phyloP scores from a whole-genome alignment of 2,888 invertebrate species.

The Caenorhabditis japonica region DNA sequence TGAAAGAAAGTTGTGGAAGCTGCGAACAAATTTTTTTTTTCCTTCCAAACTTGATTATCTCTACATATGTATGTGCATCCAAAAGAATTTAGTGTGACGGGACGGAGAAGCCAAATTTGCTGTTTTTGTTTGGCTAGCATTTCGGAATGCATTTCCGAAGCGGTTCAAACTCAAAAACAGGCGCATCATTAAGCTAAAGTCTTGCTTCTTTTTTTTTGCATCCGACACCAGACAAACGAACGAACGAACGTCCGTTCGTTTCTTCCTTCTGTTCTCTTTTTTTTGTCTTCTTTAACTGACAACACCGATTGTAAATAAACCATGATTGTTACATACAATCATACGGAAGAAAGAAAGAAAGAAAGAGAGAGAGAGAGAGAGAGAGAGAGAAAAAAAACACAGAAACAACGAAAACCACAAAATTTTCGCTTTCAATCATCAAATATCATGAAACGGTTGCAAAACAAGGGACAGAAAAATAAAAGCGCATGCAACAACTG shows the following conservation, averaged over 20 bases:
- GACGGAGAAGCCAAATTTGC: conserved; percentile 14
- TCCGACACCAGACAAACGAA: too few relatives aligned
- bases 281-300: conserved; percentile 1
- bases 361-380: too few relatives aligned
- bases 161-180: conserved; percentile 9
- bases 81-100: not conserved
- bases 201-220: conserved; percentile 6
- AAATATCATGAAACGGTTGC: conserved; percentile 1
- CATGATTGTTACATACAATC: too few relatives aligned
- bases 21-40: conserved; percentile 15
- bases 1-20: too few relatives aligned
- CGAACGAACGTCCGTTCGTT: conserved; percentile 7
- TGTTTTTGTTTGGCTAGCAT: conserved; percentile 29
- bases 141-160: conserved; percentile 2
- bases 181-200: conserved; percentile 25
- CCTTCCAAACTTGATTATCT: conserved; percentile 13
- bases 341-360: too few relatives aligned
- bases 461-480: not conserved
- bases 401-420: too few relatives aligned
- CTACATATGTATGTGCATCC: too few relatives aligned
- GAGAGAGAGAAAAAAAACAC: too few relatives aligned
- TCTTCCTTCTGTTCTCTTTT: too few relatives aligned
- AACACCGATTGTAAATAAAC: not conserved
- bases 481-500: conserved; percentile 4
- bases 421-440: conserved; percentile 31